Conservation (phyloP, 2,888 invertebrate genomes). For the Drosophila austrosaltans region DNA sequence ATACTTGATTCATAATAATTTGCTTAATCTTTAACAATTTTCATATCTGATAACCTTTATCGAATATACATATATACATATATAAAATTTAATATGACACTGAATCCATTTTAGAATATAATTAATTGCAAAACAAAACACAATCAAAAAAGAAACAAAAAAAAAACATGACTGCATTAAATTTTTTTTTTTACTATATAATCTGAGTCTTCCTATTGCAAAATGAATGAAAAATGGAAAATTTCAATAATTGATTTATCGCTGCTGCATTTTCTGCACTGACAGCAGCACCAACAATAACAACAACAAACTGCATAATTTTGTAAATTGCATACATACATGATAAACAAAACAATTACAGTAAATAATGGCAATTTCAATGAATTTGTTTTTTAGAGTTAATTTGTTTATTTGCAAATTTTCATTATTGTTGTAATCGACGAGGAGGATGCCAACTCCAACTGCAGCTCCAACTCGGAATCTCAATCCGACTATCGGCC, state of each 20-base stretch:
- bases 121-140: neutral
- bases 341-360: conserved; percentile 68
- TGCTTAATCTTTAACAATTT: neutral
- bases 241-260: conserved; percentile 59
- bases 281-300: neutral
- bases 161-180: neutral
- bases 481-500: conserved; percentile 14
- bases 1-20: too few relatives aligned
- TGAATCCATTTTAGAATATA: conserved; percentile 8
- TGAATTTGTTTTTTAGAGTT: conserved; percentile 63
- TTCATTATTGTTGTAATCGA: conserved; percentile 24
- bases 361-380: conserved; percentile 58
- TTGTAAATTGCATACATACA: conserved; percentile 39
- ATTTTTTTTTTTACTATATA: neutral
- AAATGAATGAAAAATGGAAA: conserved; percentile 3
- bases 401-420: conserved; percentile 69
- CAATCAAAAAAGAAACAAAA: neutral
- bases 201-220: neutral
- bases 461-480: too few relatives aligned
- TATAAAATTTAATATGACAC: conserved; percentile 1
- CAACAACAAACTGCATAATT: conserved; percentile 39
- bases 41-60: conserved; percentile 1
- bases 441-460: neutral
- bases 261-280: conserved; percentile 34
- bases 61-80: neutral